Conservation (phyloP, 2,797 vertebrate species). For the Onychomys arenicola region DNA sequence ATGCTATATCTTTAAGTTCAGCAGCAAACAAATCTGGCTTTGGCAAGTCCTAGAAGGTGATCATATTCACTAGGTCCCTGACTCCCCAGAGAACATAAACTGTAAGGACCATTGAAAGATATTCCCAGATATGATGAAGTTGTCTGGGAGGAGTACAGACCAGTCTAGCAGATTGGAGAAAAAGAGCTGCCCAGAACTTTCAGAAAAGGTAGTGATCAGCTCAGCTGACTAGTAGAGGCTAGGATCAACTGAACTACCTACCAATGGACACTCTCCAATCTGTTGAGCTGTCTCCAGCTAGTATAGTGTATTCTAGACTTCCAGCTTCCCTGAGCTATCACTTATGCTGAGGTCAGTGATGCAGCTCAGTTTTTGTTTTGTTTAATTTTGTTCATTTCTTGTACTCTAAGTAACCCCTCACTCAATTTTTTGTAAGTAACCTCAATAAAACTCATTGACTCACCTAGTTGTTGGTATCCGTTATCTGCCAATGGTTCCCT, state of each 20-base stretch:
- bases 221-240: neutral
- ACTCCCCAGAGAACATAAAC: neutral
- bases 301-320: neutral
- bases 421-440: neutral
- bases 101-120: neutral
- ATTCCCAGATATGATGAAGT: neutral
- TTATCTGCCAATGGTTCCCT: neutral
- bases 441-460: neutral
- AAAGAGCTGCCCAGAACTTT: neutral
- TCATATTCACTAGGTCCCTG: neutral
- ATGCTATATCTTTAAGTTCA: neutral
- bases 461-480: neutral
- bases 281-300: neutral
- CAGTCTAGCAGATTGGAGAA: neutral
- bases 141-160: neutral
- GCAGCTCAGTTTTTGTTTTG: neutral
- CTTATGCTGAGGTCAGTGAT: neutral
- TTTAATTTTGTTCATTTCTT: neutral
- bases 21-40: neutral
- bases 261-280: neutral
- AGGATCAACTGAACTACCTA: neutral
- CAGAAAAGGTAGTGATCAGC: neutral
- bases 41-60: neutral
- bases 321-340: neutral
- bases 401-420: neutral